Conservation (phyloP, 2,888 invertebrate species). For the Salticus scenicus region DNA sequence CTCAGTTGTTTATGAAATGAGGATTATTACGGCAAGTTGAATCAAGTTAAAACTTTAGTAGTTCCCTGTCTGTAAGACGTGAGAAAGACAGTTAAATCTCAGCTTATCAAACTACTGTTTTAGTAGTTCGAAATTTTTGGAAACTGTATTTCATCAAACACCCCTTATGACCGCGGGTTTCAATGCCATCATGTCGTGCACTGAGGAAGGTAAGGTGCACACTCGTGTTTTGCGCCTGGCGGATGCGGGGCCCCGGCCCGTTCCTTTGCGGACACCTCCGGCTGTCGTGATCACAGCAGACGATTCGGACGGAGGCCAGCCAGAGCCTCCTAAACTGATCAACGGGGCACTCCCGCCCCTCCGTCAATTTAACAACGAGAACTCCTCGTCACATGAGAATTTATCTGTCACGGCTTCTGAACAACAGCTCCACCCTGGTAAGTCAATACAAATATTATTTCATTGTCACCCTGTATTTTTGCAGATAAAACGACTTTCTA, state of each 20-base stretch:
- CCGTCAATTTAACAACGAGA: neutral
- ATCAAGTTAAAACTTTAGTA: neutral
- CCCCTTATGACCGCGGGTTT: conserved; percentile 50
- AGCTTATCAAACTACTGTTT: too few species aligned
- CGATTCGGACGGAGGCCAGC: conserved; percentile 36
- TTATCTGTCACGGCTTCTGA: neutral
- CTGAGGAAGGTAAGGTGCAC: conserved; percentile 41
- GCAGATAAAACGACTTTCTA: too few species aligned
- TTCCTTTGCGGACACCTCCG: conserved; percentile 21
- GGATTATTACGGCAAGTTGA: neutral
- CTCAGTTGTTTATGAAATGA: neutral
- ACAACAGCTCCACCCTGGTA: neutral
- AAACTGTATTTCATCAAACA: neutral
- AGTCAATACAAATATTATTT: too few species aligned
- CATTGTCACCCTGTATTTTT: too few species aligned
- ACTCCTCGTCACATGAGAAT: neutral
- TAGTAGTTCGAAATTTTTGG: too few species aligned
- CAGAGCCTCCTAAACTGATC: neutral
- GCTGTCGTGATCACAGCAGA: conserved; percentile 58
- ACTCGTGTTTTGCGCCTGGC: conserved; percentile 43
- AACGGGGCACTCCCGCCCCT: neutral
- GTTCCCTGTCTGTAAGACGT: neutral
- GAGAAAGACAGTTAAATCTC: neutral
- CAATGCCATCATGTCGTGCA: conserved; percentile 15
- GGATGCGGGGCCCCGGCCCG: conserved; percentile 32